A percentile compares a stretch with the other conserved stretches of the same genome.
Evolutionary conservation across 37 sponge, comb jelly and placozoan species (phyloP).

Genomic region (Geodia barretti): DNA sequence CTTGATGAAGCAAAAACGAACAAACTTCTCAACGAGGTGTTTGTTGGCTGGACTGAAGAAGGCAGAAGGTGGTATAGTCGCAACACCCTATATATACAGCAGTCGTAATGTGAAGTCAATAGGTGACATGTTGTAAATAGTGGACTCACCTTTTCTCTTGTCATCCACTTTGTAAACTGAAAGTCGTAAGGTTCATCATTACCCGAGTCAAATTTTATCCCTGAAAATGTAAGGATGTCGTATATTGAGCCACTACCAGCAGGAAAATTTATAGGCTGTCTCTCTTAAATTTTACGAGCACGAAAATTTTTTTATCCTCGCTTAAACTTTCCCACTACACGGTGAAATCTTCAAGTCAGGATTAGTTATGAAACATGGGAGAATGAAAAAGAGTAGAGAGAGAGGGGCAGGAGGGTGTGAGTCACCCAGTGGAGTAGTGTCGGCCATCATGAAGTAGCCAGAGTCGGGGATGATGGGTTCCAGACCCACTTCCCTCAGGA

Average conservation of each 20-base stretch:
- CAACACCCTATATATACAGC: constrained; percentile 61
- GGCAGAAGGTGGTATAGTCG: constrained; percentile 83
- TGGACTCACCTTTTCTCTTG: constrained; percentile 87
- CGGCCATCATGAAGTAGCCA: constrained; percentile 94
- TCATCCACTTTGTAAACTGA: constrained; percentile 90
- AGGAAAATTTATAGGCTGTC: too few relatives aligned
- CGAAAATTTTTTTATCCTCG: too few relatives aligned
- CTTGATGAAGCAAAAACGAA: constrained; percentile 89
- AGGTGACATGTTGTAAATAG: too few relatives aligned
- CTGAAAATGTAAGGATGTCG: too few relatives aligned
- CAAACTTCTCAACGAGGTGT: constrained; percentile 61
- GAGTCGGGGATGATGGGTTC: constrained; percentile 90
- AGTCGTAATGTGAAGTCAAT: background rate
- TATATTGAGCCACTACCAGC: too few relatives aligned
- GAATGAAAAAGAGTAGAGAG: background rate
- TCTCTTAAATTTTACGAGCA: too few relatives aligned
- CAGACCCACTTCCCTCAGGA: constrained; percentile 81
- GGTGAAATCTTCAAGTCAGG: too few relatives aligned
- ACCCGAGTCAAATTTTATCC: constrained; percentile 22
- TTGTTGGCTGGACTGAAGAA: constrained; percentile 82
- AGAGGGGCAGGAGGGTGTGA: background rate
- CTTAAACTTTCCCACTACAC: too few relatives aligned
- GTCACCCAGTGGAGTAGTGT: constrained; percentile 73
- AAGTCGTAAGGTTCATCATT: constrained; percentile 83
- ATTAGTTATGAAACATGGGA: background rate